Percentiles rank a stretch among this genome's conserved stretches.
Evolutionary conservation across 2,113 vertebrate species (phyloP).

Genomic region (Xenus cinereus): DNA sequence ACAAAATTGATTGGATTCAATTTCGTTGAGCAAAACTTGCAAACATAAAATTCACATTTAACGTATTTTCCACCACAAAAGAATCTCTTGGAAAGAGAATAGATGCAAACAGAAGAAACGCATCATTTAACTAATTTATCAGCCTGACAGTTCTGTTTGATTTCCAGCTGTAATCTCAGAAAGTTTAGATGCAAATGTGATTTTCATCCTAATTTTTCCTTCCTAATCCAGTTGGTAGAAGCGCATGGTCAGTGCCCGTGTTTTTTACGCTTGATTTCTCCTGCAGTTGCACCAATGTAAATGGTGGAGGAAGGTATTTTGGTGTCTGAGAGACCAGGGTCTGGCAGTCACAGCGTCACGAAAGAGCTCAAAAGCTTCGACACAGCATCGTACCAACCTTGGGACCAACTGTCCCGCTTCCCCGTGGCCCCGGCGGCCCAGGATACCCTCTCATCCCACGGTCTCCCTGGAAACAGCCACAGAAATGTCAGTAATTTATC

Average conservation of each 20-base stretch:
- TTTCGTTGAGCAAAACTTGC: not conserved
- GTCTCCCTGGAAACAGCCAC: conserved; percentile 74
- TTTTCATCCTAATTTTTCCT: not conserved
- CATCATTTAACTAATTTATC: not conserved
- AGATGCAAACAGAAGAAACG: not conserved
- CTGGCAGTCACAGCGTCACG: not conserved
- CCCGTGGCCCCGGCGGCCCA: conserved; percentile 73
- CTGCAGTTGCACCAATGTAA: not conserved
- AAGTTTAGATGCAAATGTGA: not conserved
- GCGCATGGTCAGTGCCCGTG: not conserved
- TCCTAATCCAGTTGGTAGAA: not conserved
- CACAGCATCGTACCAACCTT: conserved; percentile 67
- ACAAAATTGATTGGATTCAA: not conserved
- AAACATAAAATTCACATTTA: not conserved
- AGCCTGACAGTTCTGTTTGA: not conserved
- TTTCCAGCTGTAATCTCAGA: not conserved
- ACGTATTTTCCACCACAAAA: not conserved
- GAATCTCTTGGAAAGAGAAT: not conserved
- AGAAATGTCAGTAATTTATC: not conserved
- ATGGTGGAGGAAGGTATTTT: not conserved
- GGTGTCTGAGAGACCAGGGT: not conserved
- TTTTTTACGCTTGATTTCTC: not conserved
- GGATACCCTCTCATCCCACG: conserved; percentile 73
- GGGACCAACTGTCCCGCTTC: conserved; percentile 73
- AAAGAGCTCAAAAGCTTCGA: not conserved